Percentiles rank a stretch among this genome's conserved stretches.
phyloP scores from a whole-genome alignment of 1,140 invertebrate genomes.

The Sminthurinus signatus region DNA sequence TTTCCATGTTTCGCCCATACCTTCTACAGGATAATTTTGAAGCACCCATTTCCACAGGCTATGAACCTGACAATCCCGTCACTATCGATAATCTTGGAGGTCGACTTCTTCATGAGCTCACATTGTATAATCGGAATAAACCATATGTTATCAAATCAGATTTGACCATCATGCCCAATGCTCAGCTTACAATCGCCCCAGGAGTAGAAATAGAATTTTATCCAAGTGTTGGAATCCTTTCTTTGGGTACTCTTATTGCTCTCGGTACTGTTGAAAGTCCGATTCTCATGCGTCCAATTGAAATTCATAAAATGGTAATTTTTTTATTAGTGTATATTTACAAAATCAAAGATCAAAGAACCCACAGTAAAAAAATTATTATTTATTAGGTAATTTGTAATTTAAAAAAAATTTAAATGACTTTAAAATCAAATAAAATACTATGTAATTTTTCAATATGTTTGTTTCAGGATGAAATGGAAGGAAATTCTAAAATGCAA shows the following conservation, averaged over 20 bases:
- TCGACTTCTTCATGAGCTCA: conserved; percentile 65
- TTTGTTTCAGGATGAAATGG: conserved; percentile 22
- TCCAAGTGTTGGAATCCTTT: conserved; percentile 93
- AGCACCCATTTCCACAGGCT: conserved; percentile 64
- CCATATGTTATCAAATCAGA: conserved; percentile 85
- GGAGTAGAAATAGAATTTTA: conserved; percentile 90
- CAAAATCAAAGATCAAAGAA: too few species aligned
- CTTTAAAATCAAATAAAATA: too few species aligned
- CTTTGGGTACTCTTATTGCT: conserved; percentile 84
- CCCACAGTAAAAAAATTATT: too few species aligned
- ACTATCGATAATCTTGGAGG: conserved; percentile 74
- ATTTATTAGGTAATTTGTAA: too few species aligned
- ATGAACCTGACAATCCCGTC: conserved; percentile 48
- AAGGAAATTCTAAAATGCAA: conserved; percentile 13
- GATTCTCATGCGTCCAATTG: conserved; percentile 73
- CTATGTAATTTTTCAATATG: conserved; percentile 2
- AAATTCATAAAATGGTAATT: conserved; percentile 31
- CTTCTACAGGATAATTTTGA: conserved; percentile 68
- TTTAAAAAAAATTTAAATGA: too few species aligned
- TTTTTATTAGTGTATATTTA: too few species aligned
- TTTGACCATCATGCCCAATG: conserved; percentile 90
- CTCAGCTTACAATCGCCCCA: conserved; percentile 75
- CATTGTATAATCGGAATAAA: conserved; percentile 56
- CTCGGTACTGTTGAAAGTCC: conserved; percentile 68
- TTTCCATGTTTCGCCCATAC: conserved; percentile 83